phyloP scores from a whole-genome alignment of 1,140 invertebrate species.

The Scaptodrosophila lebanonensis region DNA sequence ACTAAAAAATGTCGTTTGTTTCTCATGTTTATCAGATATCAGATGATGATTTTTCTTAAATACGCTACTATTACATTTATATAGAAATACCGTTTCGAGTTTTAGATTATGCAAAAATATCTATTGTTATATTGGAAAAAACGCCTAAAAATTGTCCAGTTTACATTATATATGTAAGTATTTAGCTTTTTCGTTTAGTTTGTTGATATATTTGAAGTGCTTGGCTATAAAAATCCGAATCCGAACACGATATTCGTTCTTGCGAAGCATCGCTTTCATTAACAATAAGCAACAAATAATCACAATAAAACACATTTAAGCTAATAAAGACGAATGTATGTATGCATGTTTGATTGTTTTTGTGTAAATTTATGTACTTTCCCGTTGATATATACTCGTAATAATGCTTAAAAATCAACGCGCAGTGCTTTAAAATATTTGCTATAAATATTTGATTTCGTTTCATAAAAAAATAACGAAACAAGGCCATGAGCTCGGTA shows the following conservation, averaged over 20 bases:
- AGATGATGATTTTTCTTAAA: constrained; percentile 33
- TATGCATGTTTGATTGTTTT: constrained; percentile 14
- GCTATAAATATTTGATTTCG: constrained; percentile 69
- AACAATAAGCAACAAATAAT: constrained; percentile 70
- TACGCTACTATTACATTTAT: constrained; percentile 38
- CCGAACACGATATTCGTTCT: too few relatives aligned
- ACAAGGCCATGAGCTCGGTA: constrained; percentile 54
- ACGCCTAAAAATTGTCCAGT: constrained; percentile 54
- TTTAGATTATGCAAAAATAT: constrained; percentile 73
- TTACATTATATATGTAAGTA: constrained; percentile 16
- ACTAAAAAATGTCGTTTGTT: constrained; percentile 51
- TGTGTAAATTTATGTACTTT: constrained; percentile 18
- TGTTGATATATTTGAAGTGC: too few relatives aligned
- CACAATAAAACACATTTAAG: constrained; percentile 68
- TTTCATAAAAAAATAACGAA: constrained; percentile 51
- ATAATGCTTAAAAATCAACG: constrained; percentile 37
- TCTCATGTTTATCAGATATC: too few relatives aligned
- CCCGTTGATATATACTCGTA: neutral
- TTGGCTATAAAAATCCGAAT: too few relatives aligned
- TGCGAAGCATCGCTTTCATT: too few relatives aligned
- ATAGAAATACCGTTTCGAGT: constrained; percentile 51
- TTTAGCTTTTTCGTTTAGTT: constrained; percentile 15
- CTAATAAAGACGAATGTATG: constrained; percentile 41
- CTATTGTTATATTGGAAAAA: constrained; percentile 66
- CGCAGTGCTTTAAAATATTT: constrained; percentile 56